These are phyloP conservation scores for Bombus waltoni DNA, from an alignment of 1,140 invertebrate species.

Conservation along the genomic window DNA sequence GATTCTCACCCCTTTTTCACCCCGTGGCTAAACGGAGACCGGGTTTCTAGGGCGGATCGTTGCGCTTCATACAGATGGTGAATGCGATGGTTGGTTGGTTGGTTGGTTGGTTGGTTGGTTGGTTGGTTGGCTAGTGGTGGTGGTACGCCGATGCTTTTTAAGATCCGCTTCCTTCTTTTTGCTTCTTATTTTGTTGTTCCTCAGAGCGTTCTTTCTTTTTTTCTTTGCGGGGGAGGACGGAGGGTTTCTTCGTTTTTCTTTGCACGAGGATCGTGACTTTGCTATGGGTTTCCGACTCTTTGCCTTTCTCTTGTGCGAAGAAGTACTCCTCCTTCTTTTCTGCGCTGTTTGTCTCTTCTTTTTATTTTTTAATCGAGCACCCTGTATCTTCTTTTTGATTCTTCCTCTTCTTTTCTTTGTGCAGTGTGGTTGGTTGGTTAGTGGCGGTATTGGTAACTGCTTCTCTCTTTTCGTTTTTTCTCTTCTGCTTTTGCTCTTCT, in stretches of 20 bases:
- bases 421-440: too few relatives aligned
- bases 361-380: not conserved
- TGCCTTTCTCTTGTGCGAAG: fast-evolving
- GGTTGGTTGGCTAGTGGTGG: not conserved
- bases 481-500: not conserved
- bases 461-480: too few relatives aligned
- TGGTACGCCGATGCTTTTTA: not conserved
- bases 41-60: conserved; percentile 44
- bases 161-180: not conserved
- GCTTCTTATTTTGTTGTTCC: not conserved
- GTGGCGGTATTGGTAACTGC: too few relatives aligned
- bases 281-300: not conserved
- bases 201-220: not conserved
- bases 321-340: not conserved
- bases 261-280: too few relatives aligned
- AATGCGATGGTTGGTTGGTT: not conserved
- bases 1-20: conserved; percentile 29
- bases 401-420: too few relatives aligned
- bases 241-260: not conserved
- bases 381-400: too few relatives aligned
- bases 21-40: conserved; percentile 28
- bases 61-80: not conserved
- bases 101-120: not conserved
- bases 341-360: not conserved
- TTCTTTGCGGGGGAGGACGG: too few relatives aligned